Evolutionary conservation across 1,140 invertebrate species (phyloP).

Genomic region (Lethrus apterus): DNA sequence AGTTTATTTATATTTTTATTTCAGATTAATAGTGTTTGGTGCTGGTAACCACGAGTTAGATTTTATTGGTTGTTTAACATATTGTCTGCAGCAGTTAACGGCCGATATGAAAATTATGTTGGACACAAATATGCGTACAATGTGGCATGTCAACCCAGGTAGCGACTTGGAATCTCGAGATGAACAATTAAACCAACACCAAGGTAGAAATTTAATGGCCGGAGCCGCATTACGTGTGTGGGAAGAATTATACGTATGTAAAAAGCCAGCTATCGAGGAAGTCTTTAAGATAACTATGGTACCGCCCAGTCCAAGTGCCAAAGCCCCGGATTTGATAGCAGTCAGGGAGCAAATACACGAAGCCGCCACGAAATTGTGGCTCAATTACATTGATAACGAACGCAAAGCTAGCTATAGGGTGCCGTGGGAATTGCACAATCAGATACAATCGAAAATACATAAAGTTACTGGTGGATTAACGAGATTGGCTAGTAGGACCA

Average conservation of each 20-base stretch:
- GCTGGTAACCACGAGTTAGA: conserved; percentile 91
- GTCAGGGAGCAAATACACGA: conserved; percentile 82
- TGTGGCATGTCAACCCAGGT: conserved; percentile 81
- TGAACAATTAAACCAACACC: conserved; percentile 67
- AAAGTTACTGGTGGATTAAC: conserved; percentile 91
- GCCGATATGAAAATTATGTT: conserved; percentile 81
- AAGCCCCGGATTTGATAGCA: conserved; percentile 68
- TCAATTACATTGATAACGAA: conserved; percentile 83
- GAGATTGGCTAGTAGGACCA: conserved; percentile 77
- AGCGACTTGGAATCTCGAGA: conserved; percentile 63
- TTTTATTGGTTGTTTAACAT: conserved; percentile 91
- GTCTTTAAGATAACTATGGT: conserved; percentile 83
- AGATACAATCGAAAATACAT: conserved; percentile 93
- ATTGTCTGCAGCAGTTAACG: conserved; percentile 90
- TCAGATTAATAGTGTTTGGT: conserved; percentile 78
- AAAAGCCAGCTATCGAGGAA: conserved; percentile 91
- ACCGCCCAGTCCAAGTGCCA: conserved; percentile 58
- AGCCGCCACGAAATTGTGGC: conserved; percentile 78
- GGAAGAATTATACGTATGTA: conserved; percentile 94
- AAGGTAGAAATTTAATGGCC: conserved; percentile 79
- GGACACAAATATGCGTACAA: conserved; percentile 71
- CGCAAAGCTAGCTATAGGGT: conserved; percentile 75
- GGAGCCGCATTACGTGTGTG: conserved; percentile 89
- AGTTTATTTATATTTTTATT: conserved; percentile 10
- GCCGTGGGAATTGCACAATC: conserved; percentile 88